These are phyloP conservation scores for Chalcis sispes DNA, from an alignment of 2,888 invertebrate genomes.

Conservation along the genomic window DNA sequence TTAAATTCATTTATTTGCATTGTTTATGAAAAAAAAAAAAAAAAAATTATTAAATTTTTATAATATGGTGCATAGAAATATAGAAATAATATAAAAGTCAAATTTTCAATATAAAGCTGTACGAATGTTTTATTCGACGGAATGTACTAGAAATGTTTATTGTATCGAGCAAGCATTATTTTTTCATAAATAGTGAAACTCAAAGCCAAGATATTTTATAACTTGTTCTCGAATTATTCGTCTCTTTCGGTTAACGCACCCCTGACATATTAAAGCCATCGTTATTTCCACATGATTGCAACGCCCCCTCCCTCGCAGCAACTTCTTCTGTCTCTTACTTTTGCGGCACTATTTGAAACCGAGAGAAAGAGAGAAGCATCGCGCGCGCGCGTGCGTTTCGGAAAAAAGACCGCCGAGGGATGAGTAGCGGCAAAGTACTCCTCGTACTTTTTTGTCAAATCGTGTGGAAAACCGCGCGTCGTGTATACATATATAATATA, in stretches of 20 bases:
- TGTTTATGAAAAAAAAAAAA: too few relatives aligned
- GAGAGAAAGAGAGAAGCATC: neutral
- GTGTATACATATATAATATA: neutral
- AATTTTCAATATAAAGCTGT: too few relatives aligned
- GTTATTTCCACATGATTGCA: slow-evolving; percentile 70
- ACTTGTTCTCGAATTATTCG: slow-evolving; percentile 47
- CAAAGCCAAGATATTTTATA: too few relatives aligned
- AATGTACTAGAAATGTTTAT: too few relatives aligned
- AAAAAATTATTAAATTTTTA: too few relatives aligned
- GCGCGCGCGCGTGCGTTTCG: slow-evolving; percentile 29
- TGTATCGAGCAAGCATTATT: too few relatives aligned
- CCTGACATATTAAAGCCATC: slow-evolving; percentile 65
- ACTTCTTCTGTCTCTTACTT: slow-evolving; percentile 41
- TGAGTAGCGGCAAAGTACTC: slow-evolving; percentile 53
- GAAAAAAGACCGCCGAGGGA: slow-evolving; percentile 39
- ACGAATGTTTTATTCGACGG: too few relatives aligned
- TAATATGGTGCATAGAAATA: too few relatives aligned
- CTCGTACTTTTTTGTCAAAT: slow-evolving; percentile 73
- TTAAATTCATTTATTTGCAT: too few relatives aligned
- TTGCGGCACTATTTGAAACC: slow-evolving; percentile 56
- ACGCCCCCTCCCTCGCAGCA: slow-evolving; percentile 62
- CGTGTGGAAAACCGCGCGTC: slow-evolving; percentile 71
- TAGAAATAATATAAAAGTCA: too few relatives aligned
- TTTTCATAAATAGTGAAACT: too few relatives aligned
- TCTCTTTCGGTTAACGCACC: slow-evolving; percentile 48